phyloP scores from a whole-genome alignment of 2,113 vertebrate species.

The Falcunculus frontatus region DNA sequence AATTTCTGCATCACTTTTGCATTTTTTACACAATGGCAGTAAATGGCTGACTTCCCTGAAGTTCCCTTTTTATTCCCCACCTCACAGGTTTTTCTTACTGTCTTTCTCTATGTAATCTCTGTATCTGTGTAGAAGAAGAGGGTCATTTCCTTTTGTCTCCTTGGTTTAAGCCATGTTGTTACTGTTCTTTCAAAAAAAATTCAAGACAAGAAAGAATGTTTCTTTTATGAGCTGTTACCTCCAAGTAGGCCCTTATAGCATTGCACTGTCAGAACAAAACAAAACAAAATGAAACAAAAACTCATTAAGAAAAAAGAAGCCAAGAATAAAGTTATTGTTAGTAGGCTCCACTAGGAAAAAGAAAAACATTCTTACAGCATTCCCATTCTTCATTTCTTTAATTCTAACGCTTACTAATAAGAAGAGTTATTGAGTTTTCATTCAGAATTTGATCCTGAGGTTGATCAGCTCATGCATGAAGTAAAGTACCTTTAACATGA shows the following conservation, averaged over 20 bases:
- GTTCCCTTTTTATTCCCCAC: background rate
- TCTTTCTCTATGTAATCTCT: background rate
- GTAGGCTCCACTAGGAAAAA: background rate
- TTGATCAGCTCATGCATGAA: background rate
- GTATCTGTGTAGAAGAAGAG: background rate
- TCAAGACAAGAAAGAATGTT: background rate
- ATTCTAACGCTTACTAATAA: background rate
- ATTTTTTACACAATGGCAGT: background rate
- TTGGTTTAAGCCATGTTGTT: background rate
- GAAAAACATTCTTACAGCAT: background rate
- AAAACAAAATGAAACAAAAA: background rate
- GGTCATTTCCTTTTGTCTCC: background rate
- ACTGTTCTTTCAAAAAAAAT: background rate
- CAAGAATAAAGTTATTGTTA: background rate
- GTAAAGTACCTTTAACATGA: background rate
- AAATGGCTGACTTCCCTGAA: background rate
- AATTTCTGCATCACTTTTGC: background rate
- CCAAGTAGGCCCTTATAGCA: background rate
- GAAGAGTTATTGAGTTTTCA: background rate
- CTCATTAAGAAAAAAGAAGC: background rate
- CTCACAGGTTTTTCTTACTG: background rate
- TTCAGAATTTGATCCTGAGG: background rate
- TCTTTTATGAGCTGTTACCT: background rate
- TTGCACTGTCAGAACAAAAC: background rate
- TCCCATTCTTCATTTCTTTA: background rate